Base-by-base conservation (phyloP, 2,888 invertebrate species). In the Phyllotreta striolata region DNA sequence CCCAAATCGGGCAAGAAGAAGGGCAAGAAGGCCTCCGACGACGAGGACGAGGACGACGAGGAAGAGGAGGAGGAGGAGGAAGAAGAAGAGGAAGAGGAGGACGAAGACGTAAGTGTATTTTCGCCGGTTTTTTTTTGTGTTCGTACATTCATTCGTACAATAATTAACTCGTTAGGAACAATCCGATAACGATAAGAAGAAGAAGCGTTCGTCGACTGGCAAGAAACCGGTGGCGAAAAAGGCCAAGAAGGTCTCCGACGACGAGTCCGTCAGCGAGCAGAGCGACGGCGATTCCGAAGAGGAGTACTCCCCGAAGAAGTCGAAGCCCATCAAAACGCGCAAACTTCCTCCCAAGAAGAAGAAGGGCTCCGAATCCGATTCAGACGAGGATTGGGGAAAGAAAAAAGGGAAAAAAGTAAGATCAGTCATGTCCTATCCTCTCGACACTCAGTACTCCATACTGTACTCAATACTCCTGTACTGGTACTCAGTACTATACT, bases 351-450 rank as follows among this genome's bases (percentile, higher is more conserved):
- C 82, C 73, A 88, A 85, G 82, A 89, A 87, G 84, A 89, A 87
- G 84, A 87, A 86, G 82, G 88, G 87, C 0, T 87, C 88, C 3
- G 88, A 88, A 67, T 86, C 86, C 34, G 89, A 89, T 70, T 88
- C 87, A 14, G 90, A 90, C 75, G 88, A 87, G 71, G 88, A 89
- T 72, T 87, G 89, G 88, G 85, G 84, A 14, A 88, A 88, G 70
- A 87, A 87, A 75, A 84, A 84, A 71, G 77, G 76, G 40, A 83
- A 82, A 67, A 83, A 82, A 82, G 73, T 74, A 58, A 67, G 70
- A 24, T n/a, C n/a, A n/a, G n/a, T n/a, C n/a, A n/a, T n/a, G n/a
- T n/a, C n/a, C n/a, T n/a, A n/a, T n/a, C n/a, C n/a, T n/a, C n/a
- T n/a, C n/a, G n/a, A n/a, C n/a, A n/a, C n/a, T n/a, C n/a, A n/a